Evolutionary conservation across 1,140 invertebrate genomes (phyloP).

Genomic region (Aphaenogaster ashmeadi): DNA sequence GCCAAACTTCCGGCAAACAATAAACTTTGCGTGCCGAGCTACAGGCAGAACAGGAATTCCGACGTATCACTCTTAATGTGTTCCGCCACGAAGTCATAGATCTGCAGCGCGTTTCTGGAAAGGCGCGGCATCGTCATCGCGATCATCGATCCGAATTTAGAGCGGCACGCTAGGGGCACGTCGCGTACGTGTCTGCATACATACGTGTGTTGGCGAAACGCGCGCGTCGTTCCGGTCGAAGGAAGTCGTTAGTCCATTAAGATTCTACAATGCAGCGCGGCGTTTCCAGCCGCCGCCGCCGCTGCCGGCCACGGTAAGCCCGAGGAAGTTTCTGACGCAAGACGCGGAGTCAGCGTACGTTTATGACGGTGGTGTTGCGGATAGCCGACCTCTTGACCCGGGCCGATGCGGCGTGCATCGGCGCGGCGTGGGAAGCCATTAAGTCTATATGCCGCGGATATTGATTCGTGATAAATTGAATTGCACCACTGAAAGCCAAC

Average conservation of each 20-base stretch:
- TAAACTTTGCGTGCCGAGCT: constrained; percentile 30
- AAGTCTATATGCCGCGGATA: constrained; percentile 46
- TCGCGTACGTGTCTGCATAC: neutral
- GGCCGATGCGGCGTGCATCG: constrained; percentile 2
- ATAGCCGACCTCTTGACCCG: constrained; percentile 46
- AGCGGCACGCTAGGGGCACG: neutral
- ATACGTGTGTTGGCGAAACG: neutral
- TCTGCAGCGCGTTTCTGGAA: neutral
- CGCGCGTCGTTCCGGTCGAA: constrained; percentile 19
- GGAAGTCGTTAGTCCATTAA: constrained; percentile 59
- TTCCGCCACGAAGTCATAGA: constrained; percentile 18
- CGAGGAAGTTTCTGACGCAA: constrained; percentile 54
- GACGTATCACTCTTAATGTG: constrained; percentile 29
- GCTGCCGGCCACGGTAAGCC: constrained; percentile 28
- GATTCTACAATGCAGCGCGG: constrained; percentile 50
- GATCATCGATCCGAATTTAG: constrained; percentile 52
- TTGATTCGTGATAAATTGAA: constrained; percentile 60
- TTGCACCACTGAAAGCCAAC: constrained; percentile 30
- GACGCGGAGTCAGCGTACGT: constrained; percentile 60
- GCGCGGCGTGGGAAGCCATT: constrained; percentile 37
- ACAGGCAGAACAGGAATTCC: neutral
- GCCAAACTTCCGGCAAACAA: constrained; percentile 35
- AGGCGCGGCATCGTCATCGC: neutral
- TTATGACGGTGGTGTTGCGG: constrained; percentile 58
- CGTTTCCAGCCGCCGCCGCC: constrained; percentile 23